phyloP scores from a whole-genome alignment of 2,888 invertebrate genomes.

The Sthenelais limicola region DNA sequence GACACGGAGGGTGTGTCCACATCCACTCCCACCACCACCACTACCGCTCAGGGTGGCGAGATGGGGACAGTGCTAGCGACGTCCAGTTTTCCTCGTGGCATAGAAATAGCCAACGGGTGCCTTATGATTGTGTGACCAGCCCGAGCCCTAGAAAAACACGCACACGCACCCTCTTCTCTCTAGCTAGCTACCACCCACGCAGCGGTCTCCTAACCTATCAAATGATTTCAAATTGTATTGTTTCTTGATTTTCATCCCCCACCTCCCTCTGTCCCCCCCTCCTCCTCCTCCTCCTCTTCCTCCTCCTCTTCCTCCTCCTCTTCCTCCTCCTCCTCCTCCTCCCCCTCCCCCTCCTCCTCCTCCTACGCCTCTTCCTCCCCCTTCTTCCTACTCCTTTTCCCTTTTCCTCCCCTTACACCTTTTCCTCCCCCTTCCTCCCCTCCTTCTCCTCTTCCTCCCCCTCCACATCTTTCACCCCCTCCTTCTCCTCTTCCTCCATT shows the following conservation, averaged over 20 bases:
- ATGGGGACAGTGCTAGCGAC: too few relatives aligned
- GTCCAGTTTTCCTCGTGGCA: too few relatives aligned
- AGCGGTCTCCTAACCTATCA: too few relatives aligned
- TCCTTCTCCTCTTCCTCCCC: neutral
- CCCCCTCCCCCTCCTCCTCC: neutral
- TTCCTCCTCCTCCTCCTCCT: neutral
- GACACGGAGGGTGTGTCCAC: neutral
- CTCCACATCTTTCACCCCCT: conserved; percentile 18
- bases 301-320: neutral
- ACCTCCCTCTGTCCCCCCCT: conserved; percentile 22
- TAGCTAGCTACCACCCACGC: too few relatives aligned
- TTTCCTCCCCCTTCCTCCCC: neutral
- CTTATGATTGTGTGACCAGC: conserved; percentile 25
- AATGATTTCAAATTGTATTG: too few relatives aligned
- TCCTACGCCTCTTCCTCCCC: conserved; percentile 12
- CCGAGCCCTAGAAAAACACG: neutral
- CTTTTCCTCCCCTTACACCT: neutral
- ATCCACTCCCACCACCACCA: conserved; percentile 7
- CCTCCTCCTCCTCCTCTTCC: conserved; percentile 29
- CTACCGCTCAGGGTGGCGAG: conserved; percentile 17
- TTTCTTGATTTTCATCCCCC: conserved; percentile 1
- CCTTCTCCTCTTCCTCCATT: neutral
- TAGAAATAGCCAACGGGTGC: conserved; percentile 36
- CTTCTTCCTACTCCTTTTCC: neutral
- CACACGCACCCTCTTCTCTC: neutral